phyloP scores from a whole-genome alignment of 2,888 invertebrate species.

The Dynastes hyllus region DNA sequence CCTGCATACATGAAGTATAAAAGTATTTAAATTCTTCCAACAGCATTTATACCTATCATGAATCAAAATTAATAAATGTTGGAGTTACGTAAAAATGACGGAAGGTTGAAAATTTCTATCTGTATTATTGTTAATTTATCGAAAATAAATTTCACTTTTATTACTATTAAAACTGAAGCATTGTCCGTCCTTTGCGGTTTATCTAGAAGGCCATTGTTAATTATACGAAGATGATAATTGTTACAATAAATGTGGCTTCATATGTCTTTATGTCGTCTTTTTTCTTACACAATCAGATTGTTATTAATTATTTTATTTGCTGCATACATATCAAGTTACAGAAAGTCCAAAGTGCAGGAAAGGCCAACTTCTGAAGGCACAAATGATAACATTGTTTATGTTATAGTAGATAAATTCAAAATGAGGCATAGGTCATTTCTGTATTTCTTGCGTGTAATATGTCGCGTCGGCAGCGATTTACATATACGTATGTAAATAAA shows the following conservation, averaged over 20 bases:
- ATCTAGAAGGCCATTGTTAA: not conserved
- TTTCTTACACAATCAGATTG: not conserved
- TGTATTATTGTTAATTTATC: too few species aligned
- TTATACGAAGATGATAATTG: not conserved
- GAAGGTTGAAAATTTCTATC: too few species aligned
- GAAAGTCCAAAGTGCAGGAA: conserved; percentile 34
- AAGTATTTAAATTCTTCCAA: too few species aligned
- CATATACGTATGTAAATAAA: conserved; percentile 25
- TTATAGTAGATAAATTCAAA: conserved; percentile 20
- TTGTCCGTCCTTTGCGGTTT: too few species aligned
- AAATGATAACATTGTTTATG: conserved; percentile 29
- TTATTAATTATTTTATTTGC: conserved; percentile 2
- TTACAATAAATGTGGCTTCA: not conserved
- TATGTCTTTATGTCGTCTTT: not conserved
- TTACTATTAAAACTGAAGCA: too few species aligned
- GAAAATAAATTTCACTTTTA: too few species aligned
- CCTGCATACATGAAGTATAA: too few species aligned
- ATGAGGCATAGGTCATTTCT: conserved; percentile 30
- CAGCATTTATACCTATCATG: too few species aligned
- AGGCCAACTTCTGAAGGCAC: conserved; percentile 21
- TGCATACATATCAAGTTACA: conserved; percentile 7
- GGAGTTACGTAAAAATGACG: too few species aligned
- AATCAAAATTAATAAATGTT: too few species aligned
- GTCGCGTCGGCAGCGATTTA: conserved; percentile 2
- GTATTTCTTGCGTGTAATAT: not conserved